Conservation (phyloP, 2,113 vertebrate species). For the Otocyon megalotis region DNA sequence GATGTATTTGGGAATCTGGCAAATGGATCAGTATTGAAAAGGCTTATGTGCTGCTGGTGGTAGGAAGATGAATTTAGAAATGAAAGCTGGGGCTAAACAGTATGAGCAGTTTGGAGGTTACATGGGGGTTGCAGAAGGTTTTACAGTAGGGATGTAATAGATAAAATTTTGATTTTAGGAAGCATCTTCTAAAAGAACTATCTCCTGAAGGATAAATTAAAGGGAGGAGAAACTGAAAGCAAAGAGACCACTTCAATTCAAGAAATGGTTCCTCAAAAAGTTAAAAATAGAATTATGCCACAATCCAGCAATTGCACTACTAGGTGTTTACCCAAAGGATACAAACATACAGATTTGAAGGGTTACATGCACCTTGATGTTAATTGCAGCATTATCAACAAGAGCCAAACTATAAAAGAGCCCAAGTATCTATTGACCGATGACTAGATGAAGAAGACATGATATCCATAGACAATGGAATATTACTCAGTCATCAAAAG, state of each 20-base stretch:
- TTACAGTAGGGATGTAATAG: neutral
- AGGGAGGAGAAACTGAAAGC: neutral
- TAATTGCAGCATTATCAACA: too few species aligned
- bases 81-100: neutral
- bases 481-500: too few species aligned
- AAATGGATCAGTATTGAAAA: neutral
- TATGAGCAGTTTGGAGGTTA: neutral
- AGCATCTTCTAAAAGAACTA: neutral
- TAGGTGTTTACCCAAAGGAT: too few species aligned
- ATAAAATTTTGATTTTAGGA: slow-evolving; percentile 40
- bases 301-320: too few species aligned
- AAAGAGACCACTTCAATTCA: neutral
- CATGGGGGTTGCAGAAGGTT: neutral
- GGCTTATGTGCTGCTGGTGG: neutral
- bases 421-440: too few species aligned
- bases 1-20: neutral
- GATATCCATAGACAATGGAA: too few species aligned
- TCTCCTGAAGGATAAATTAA: neutral
- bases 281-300: too few species aligned
- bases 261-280: neutral
- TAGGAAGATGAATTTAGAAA: neutral
- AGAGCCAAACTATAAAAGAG: too few species aligned
- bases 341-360: too few species aligned
- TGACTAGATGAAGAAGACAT: too few species aligned
- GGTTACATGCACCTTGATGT: too few species aligned